Conservation (phyloP, 2,888 invertebrate genomes). For the Acanthococcus lagerstroemiae region DNA sequence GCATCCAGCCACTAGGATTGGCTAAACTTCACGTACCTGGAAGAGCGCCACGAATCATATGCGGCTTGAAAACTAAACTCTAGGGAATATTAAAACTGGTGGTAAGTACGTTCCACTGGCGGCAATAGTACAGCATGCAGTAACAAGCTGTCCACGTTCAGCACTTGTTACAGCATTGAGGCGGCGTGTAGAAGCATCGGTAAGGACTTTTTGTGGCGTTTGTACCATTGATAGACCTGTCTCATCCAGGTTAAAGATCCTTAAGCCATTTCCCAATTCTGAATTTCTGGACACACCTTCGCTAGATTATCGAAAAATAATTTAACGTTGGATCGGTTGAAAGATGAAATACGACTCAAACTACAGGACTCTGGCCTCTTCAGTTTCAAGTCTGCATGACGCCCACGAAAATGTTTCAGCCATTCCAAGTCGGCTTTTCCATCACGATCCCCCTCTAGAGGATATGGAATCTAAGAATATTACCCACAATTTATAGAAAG, state of each 20-base stretch:
- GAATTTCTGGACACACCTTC: conserved; percentile 32
- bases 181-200: neutral
- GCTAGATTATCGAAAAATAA: conserved; percentile 22
- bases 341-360: conserved; percentile 29
- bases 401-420: conserved; percentile 30
- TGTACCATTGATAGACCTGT: conserved; percentile 42
- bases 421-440: conserved; percentile 30
- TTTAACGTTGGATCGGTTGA: conserved; percentile 27
- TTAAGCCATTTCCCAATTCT: neutral
- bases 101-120: neutral
- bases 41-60: conserved; percentile 40
- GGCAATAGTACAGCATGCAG: neutral
- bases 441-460: neutral
- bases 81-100: neutral
- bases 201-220: conserved; percentile 34
- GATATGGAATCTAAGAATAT: neutral
- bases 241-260: conserved; percentile 42
- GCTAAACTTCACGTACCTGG: conserved; percentile 39
- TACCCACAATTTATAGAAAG: neutral
- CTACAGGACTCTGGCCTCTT: conserved; percentile 33
- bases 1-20: conserved; percentile 40
- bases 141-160: neutral
- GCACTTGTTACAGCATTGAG: neutral
- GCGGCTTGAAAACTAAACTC: neutral
- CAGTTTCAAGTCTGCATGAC: conserved; percentile 31